Percentiles rank a stretch among this genome's conserved stretches.
phyloP scores from a whole-genome alignment of 92 coral and sea anemone genomes.

The Porites lobata region DNA sequence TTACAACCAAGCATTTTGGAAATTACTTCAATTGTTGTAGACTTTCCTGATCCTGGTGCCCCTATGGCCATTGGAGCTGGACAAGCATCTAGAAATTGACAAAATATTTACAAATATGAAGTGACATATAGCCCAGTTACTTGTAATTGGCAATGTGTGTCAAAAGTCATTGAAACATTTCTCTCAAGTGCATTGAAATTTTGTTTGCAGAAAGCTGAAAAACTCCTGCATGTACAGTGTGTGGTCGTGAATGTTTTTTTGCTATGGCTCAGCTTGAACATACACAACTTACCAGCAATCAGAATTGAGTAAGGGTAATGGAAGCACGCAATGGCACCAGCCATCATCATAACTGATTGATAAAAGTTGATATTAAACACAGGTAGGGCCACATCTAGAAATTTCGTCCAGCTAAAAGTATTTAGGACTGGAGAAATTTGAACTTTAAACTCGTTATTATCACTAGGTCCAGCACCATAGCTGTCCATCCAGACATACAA shows the following conservation, averaged over 20 bases:
- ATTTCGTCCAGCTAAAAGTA: slow-evolving; percentile 17
- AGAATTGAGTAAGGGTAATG: slow-evolving; percentile 45
- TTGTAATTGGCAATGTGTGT: no score
- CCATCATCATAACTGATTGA: slow-evolving; percentile 51
- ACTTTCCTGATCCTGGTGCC: slow-evolving; percentile 14
- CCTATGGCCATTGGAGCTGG: slow-evolving; percentile 43
- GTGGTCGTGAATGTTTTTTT: not conserved
- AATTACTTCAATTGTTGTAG: slow-evolving; percentile 31
- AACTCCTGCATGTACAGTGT: no score
- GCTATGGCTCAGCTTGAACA: no score
- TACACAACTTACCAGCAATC: slow-evolving; percentile 37
- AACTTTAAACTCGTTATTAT: slow-evolving; percentile 17
- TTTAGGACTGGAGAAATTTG: not conserved
- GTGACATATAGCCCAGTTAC: no score
- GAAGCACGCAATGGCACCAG: slow-evolving; percentile 55
- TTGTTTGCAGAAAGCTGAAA: no score
- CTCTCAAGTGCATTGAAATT: no score
- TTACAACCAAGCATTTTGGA: slow-evolving; percentile 45
- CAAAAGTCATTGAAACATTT: no score
- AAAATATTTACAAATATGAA: not conserved
- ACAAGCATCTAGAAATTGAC: slow-evolving; percentile 30
- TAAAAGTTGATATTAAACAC: slow-evolving; percentile 38
- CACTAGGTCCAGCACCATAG: slow-evolving; percentile 19
- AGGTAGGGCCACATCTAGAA: slow-evolving; percentile 45
- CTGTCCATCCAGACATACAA: slow-evolving; percentile 42